Conservation (phyloP, 2,113 vertebrate species). For the Embiotoca jacksoni region DNA sequence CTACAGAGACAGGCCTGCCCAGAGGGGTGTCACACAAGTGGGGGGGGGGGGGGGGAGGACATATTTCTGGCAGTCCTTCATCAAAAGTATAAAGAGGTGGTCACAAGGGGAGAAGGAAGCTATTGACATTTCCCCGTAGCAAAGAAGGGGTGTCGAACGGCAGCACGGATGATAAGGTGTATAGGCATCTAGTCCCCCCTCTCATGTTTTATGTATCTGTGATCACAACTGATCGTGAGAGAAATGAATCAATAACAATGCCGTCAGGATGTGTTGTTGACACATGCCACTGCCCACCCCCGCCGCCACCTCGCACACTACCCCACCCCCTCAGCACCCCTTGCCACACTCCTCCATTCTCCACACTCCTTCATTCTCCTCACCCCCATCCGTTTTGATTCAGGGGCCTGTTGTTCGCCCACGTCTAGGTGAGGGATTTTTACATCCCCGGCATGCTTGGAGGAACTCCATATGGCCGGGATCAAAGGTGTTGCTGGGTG, state of each 20-base stretch:
- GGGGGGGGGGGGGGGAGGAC: slow-evolving; percentile 60
- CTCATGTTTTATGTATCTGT: slow-evolving; percentile 87
- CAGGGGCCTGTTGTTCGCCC: slow-evolving; percentile 79
- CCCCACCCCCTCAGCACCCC: slow-evolving; percentile 16
- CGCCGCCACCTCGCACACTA: slow-evolving; percentile 15
- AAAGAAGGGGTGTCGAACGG: slow-evolving; percentile 68
- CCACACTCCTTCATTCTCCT: slow-evolving; percentile 63
- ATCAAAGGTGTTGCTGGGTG: slow-evolving; percentile 89
- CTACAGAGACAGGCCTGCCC: no score
- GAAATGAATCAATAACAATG: slow-evolving; percentile 86
- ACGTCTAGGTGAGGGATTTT: slow-evolving; percentile 85
- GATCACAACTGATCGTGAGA: slow-evolving; percentile 84
- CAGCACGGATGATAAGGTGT: slow-evolving; percentile 75
- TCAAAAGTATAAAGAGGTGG: slow-evolving; percentile 79
- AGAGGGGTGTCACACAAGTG: no score
- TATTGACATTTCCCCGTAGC: slow-evolving; percentile 83
- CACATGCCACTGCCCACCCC: slow-evolving; percentile 72
- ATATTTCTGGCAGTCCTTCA: slow-evolving; percentile 82
- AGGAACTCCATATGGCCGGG: slow-evolving; percentile 88
- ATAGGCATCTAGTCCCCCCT: slow-evolving; percentile 73
- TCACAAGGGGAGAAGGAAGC: slow-evolving; percentile 82
- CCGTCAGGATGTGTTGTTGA: slow-evolving; percentile 73
- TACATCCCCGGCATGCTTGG: slow-evolving; percentile 84
- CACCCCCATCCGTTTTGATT: slow-evolving; percentile 75
- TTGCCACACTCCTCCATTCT: slow-evolving; percentile 56